Conservation (phyloP, 2,113 vertebrate species). For the Hippocampus mohnikei region DNA sequence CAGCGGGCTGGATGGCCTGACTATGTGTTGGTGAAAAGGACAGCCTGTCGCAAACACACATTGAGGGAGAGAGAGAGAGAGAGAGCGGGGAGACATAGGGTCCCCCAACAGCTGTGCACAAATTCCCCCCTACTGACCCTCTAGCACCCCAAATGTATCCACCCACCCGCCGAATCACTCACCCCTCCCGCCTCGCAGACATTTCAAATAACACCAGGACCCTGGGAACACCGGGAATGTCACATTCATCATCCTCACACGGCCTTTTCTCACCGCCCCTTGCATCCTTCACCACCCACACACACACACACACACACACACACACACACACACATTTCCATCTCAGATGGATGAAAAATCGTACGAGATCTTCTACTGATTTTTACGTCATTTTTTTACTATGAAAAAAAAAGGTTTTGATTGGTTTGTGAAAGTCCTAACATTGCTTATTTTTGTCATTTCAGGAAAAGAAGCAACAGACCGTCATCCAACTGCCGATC, state of each 20-base stretch:
- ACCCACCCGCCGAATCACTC: neutral
- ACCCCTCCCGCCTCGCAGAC: slow-evolving; percentile 4
- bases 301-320: slow-evolving; percentile 1
- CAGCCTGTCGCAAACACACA: slow-evolving; percentile 88
- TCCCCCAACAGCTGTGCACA: slow-evolving; percentile 81
- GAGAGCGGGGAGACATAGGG: slow-evolving; percentile 71
- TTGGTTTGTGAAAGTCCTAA: neutral
- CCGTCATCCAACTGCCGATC: neutral
- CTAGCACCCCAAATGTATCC: neutral
- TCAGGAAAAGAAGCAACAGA: neutral
- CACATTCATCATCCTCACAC: slow-evolving; percentile 88
- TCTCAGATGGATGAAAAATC: too few relatives aligned
- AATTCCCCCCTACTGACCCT: slow-evolving; percentile 29
- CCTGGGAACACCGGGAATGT: slow-evolving; percentile 92
- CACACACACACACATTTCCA: neutral
- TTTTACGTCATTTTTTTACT: too few relatives aligned
- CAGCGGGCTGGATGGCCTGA: slow-evolving; percentile 79
- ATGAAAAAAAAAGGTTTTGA: too few relatives aligned
- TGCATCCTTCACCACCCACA: neutral
- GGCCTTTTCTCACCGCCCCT: slow-evolving; percentile 4
- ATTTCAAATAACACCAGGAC: slow-evolving; percentile 67
- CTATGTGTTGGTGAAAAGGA: slow-evolving; percentile 87
- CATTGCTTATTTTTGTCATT: neutral
- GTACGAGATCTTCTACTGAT: too few relatives aligned
- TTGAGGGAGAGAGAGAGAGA: slow-evolving; percentile 49